Conservation (phyloP, 2,888 invertebrate species). For the Hipparchia semele region DNA sequence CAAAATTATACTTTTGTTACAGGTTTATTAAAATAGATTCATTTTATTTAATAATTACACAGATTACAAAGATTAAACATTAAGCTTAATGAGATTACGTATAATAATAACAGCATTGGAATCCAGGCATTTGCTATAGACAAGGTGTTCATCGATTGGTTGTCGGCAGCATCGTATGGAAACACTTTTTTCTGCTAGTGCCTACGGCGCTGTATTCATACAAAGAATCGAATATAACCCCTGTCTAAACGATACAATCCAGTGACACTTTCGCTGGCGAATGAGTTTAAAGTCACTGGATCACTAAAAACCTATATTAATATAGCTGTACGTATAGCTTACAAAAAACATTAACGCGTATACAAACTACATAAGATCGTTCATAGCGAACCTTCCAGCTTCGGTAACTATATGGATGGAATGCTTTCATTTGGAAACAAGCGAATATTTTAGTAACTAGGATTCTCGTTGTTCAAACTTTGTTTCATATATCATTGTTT, state of each 20-base stretch:
- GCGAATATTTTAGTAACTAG: neutral
- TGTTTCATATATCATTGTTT: neutral
- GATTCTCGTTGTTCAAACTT: neutral
- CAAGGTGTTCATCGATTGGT: too few relatives aligned
- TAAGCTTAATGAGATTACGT: constrained; percentile 33
- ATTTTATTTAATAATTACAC: constrained; percentile 1
- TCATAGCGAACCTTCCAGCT: constrained; percentile 12
- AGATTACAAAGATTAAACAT: neutral
- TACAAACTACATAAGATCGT: constrained; percentile 27
- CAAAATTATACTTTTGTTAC: constrained; percentile 34
- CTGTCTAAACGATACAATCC: too few relatives aligned
- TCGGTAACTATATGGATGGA: constrained; percentile 56
- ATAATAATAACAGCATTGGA: constrained; percentile 16
- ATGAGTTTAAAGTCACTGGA: too few relatives aligned
- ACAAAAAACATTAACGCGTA: constrained; percentile 25
- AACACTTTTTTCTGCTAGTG: too few relatives aligned
- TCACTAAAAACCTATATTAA: neutral
- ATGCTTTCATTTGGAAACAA: constrained; percentile 45
- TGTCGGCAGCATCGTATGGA: too few relatives aligned
- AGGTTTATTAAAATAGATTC: constrained; percentile 30
- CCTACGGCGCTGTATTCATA: too few relatives aligned
- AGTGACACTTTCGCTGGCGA: too few relatives aligned
- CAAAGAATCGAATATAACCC: too few relatives aligned
- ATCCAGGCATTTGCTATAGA: constrained; percentile 6
- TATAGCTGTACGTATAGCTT: constrained; percentile 4